These are phyloP conservation scores for Drosophila lini DNA, from an alignment of 1,140 invertebrate species.

Conservation along the genomic window DNA sequence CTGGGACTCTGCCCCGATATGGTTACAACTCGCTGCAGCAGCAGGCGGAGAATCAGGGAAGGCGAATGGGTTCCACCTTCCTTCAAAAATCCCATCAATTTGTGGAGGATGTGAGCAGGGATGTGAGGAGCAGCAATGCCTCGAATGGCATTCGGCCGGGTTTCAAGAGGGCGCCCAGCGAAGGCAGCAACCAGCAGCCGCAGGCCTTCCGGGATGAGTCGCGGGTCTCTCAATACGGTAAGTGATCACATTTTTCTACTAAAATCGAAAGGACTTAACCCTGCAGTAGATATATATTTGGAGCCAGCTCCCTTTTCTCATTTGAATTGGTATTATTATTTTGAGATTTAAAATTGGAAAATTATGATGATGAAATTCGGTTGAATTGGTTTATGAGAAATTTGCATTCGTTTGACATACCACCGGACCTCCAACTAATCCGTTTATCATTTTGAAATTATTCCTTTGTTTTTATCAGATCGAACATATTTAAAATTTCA, in stretches of 20 bases:
- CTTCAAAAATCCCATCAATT: conserved; percentile 90
- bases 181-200: conserved; percentile 84
- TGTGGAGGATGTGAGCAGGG: conserved; percentile 87
- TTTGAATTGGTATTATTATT: conserved; percentile 35
- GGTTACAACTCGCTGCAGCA: conserved; percentile 85
- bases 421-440: conserved; percentile 26
- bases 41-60: conserved; percentile 84
- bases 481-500: not conserved
- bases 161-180: conserved; percentile 85
- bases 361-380: conserved; percentile 11
- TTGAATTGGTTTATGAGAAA: conserved; percentile 63
- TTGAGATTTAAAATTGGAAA: conserved; percentile 13
- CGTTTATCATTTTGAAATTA: conserved; percentile 6
- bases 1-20: conserved; percentile 87
- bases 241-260: conserved; percentile 62
- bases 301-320: conserved; percentile 12
- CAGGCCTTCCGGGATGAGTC: conserved; percentile 90
- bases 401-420: conserved; percentile 28
- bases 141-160: conserved; percentile 85
- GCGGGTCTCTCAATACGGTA: conserved; percentile 89
- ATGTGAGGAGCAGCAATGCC: conserved; percentile 82
- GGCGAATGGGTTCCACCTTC: conserved; percentile 89
- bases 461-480: not conserved
- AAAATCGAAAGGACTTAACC: not conserved
- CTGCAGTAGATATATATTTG: conserved; percentile 26